phyloP scores from a whole-genome alignment of 2,797 vertebrate species.

The Lithobates pipiens region DNA sequence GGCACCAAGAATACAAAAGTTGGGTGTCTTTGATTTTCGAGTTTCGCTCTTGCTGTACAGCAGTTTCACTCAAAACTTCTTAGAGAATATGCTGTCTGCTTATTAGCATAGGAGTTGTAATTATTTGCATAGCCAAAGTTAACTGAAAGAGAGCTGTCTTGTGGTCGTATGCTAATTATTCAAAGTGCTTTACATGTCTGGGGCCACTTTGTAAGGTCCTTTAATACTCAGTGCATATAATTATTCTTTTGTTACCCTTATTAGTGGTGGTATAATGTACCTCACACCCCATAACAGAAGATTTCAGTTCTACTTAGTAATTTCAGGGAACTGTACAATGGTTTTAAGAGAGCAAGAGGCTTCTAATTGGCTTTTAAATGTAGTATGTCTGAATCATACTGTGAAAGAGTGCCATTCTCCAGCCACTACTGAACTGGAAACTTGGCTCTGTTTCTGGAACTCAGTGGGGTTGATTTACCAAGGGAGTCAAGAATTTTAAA shows the following conservation, averaged over 20 bases:
- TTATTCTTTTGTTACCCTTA: constrained; percentile 14
- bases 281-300: not conserved
- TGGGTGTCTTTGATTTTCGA: constrained; percentile 2
- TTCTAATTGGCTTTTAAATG: not conserved
- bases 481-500: no score
- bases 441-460: no score
- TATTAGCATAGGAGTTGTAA: constrained; percentile 7
- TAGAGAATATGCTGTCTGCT: not conserved
- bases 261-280: constrained; percentile 3
- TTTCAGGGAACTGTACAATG: not conserved
- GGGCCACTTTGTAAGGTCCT: constrained; percentile 14
- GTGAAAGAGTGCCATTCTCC: no score
- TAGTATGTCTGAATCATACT: not conserved
- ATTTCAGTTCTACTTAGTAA: not conserved
- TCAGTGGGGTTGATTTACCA: no score
- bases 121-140: constrained; percentile 5
- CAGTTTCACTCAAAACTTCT: constrained; percentile 39
- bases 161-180: constrained; percentile 30
- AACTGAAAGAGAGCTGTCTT: constrained; percentile 8
- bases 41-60: constrained; percentile 40
- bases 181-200: not conserved
- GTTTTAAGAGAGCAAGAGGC: not conserved
- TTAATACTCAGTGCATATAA: not conserved
- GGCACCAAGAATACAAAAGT: constrained; percentile 56
- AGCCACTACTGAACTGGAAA: no score